These are phyloP conservation scores for Microtus californicus DNA, from an alignment of 2,797 vertebrate species.

Conservation along the genomic window DNA sequence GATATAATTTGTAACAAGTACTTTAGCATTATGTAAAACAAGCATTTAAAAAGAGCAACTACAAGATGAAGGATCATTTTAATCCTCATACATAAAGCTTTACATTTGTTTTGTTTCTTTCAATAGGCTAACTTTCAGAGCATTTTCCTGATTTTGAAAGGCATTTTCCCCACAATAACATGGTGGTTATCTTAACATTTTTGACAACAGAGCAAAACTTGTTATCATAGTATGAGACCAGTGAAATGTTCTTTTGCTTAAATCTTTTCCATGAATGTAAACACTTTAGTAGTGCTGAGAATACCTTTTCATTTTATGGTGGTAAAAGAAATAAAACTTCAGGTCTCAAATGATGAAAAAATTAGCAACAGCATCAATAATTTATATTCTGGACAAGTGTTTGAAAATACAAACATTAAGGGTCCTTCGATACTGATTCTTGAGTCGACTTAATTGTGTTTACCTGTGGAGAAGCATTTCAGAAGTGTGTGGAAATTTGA, in stretches of 20 bases:
- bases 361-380: background rate
- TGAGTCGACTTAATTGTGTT: constrained; percentile 29
- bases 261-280: background rate
- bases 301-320: background rate
- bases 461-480: background rate
- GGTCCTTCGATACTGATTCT: background rate
- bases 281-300: background rate
- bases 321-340: background rate
- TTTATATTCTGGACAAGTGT: background rate
- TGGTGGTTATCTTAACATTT: background rate
- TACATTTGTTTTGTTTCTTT: background rate
- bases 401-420: background rate
- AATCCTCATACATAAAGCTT: background rate
- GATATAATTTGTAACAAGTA: background rate
- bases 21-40: background rate
- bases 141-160: background rate
- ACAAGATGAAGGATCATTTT: background rate
- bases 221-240: background rate
- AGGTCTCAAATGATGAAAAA: constrained; percentile 38
- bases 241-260: background rate
- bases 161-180: background rate
- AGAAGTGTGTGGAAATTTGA: background rate
- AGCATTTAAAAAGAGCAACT: background rate
- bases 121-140: background rate
- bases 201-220: background rate